A percentile compares a stretch with the other conserved stretches of the same genome.
Evolutionary conservation across 2,797 vertebrate species (phyloP).

Genomic region (Cryptoprocta ferox): DNA sequence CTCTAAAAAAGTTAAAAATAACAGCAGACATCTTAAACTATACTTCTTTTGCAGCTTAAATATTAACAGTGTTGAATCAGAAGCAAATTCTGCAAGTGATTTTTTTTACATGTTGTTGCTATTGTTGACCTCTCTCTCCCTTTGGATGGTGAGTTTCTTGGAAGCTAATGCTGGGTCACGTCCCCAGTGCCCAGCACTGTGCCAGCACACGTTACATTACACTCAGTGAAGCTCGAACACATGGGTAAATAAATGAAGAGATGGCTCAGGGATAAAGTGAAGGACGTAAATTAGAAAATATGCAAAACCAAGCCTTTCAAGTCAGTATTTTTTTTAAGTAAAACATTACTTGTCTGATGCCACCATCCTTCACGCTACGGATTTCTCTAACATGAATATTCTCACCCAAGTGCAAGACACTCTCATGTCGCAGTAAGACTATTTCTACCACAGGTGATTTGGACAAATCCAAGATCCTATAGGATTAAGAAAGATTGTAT

Average conservation of each 20-base stretch:
- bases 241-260: neutral
- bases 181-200: neutral
- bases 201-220: neutral
- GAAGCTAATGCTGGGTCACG: neutral
- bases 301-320: neutral
- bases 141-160: neutral
- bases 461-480: neutral
- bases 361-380: neutral
- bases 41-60: constrained; percentile 13
- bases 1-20: constrained; percentile 15
- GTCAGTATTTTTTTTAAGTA: neutral
- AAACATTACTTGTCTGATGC: neutral
- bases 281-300: neutral
- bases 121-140: neutral
- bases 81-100: constrained; percentile 12
- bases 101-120: neutral
- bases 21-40: neutral
- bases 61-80: constrained; percentile 1
- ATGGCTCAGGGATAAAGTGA: neutral
- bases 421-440: neutral
- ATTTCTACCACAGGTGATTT: neutral
- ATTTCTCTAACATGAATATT: neutral
- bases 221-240: neutral
- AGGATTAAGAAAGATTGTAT: constrained; percentile 44
- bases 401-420: neutral